Conservation (phyloP, 2,888 invertebrate genomes). For the Polymixis flavicincta region DNA sequence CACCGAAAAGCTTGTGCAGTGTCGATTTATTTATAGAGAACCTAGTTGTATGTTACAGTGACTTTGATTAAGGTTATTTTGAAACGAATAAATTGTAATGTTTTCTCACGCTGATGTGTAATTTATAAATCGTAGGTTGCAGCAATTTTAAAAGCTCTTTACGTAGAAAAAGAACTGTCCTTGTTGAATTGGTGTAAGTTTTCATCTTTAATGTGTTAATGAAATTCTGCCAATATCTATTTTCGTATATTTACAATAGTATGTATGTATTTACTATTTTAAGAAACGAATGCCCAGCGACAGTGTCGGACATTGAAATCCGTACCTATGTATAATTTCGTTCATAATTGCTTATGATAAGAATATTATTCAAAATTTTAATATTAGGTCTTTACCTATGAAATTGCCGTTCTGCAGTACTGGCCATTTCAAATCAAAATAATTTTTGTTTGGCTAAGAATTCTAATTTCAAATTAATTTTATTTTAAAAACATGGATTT, state of each 20-base stretch:
- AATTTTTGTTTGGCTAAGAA: too few species aligned
- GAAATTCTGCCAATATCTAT: slow-evolving; percentile 10
- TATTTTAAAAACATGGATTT: too few species aligned
- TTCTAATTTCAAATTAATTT: too few species aligned
- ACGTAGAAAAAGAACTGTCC: neutral
- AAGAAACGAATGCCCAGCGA: slow-evolving; percentile 34
- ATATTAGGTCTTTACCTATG: too few species aligned
- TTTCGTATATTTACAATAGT: slow-evolving; percentile 3
- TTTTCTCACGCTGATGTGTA: neutral
- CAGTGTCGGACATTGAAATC: slow-evolving; percentile 23
- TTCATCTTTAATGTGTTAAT: neutral
- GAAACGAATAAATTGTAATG: neutral
- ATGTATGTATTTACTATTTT: slow-evolving; percentile 19
- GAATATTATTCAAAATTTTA: neutral
- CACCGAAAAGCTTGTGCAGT: neutral
- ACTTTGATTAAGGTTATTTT: slow-evolving; percentile 9
- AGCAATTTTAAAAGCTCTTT: slow-evolving; percentile 3
- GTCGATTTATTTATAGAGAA: slow-evolving; percentile 28
- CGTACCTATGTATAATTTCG: neutral
- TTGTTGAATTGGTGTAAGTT: neutral
- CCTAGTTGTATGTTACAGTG: neutral
- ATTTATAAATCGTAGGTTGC: neutral
- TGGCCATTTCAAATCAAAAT: too few species aligned
- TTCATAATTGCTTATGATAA: neutral
- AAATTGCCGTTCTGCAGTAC: too few species aligned